phyloP scores from a whole-genome alignment of 2,888 invertebrate genomes.

The Apantesis nais region DNA sequence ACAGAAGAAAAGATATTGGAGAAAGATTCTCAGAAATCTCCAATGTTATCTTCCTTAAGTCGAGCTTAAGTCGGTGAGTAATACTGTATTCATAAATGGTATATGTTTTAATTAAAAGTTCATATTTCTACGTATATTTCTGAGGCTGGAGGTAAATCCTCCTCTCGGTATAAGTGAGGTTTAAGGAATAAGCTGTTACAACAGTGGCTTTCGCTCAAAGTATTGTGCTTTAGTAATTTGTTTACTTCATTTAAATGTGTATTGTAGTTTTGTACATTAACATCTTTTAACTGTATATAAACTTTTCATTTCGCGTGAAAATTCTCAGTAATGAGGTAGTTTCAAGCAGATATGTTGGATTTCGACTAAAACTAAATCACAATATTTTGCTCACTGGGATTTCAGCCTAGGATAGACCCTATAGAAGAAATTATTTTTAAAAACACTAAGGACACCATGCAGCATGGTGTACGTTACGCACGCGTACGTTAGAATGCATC shows the following conservation, averaged over 20 bases:
- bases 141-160: conserved; percentile 30
- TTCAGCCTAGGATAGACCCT: too few relatives aligned
- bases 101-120: conserved; percentile 36
- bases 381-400: too few relatives aligned
- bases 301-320: not conserved
- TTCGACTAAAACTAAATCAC: not conserved
- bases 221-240: conserved; percentile 56
- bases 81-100: conserved; percentile 23
- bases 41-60: conserved; percentile 20
- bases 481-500: too few relatives aligned
- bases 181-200: conserved; percentile 55
- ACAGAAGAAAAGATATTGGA: conserved; percentile 31
- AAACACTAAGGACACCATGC: too few relatives aligned
- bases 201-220: conserved; percentile 52
- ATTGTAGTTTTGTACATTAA: not conserved
- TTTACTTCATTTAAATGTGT: conserved; percentile 53
- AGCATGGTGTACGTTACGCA: too few relatives aligned
- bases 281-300: not conserved
- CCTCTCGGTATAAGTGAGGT: conserved; percentile 37
- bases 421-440: too few relatives aligned
- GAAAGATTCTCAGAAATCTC: conserved; percentile 12
- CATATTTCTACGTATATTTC: conserved; percentile 20
- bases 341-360: not conserved
- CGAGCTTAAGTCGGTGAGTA: conserved; percentile 13
- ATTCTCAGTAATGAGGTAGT: not conserved